A percentile compares a stretch with the other conserved stretches of the same genome.
Evolutionary conservation across 1,140 invertebrate species (phyloP).

Genomic region (Formica selysi): DNA sequence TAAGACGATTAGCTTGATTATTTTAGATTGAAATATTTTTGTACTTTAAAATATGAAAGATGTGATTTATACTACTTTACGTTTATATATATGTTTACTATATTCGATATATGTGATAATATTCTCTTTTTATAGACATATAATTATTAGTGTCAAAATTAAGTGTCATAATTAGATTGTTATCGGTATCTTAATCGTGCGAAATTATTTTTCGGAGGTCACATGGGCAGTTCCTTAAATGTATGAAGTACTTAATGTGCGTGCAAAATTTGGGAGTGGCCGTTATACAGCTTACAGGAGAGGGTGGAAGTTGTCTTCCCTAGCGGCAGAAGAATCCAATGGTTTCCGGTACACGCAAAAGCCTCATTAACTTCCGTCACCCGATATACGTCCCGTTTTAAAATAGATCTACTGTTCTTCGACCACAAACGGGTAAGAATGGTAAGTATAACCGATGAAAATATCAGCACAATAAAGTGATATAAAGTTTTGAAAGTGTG

Average conservation of each 20-base stretch:
- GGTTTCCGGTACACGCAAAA: slow-evolving; percentile 80
- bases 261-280: slow-evolving; percentile 78
- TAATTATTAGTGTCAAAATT: slow-evolving; percentile 7
- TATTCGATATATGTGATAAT: neutral
- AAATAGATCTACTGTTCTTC: slow-evolving; percentile 65
- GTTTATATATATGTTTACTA: neutral
- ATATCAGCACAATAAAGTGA: neutral
- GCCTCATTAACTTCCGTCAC: slow-evolving; percentile 79
- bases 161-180: slow-evolving; percentile 48
- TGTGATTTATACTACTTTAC: neutral
- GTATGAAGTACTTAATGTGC: slow-evolving; percentile 69
- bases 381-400: slow-evolving; percentile 67
- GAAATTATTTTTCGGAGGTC: slow-evolving; percentile 50
- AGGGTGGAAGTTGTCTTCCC: slow-evolving; percentile 65
- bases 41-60: neutral
- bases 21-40: neutral
- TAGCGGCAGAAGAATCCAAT: slow-evolving; percentile 63
- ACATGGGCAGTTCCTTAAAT: slow-evolving; percentile 66
- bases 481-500: neutral
- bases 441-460: neutral
- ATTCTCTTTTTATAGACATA: neutral
- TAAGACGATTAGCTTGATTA: neutral
- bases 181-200: slow-evolving; percentile 50
- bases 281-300: slow-evolving; percentile 40
- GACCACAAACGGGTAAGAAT: slow-evolving; percentile 22